Evolutionary conservation across 2,888 invertebrate species (phyloP).

Genomic region (Pristionchus entomophagus): DNA sequence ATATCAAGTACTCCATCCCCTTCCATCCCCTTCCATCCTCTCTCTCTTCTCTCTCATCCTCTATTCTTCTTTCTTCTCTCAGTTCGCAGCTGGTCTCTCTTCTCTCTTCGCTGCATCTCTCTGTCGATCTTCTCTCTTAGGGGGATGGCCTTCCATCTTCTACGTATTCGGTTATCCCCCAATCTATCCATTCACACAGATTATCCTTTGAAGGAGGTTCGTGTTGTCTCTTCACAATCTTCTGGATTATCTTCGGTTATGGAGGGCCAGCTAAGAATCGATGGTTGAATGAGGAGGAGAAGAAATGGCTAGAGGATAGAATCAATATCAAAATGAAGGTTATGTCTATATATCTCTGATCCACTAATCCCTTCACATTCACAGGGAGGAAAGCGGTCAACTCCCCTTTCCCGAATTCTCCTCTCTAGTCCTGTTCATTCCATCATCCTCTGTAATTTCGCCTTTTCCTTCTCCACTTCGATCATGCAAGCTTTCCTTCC

Average conservation of each 20-base stretch:
- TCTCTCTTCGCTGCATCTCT: slow-evolving; percentile 15
- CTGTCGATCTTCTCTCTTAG: background rate
- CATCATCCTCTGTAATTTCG: slow-evolving; percentile 17
- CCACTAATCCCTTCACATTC: too few species aligned
- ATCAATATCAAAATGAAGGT: background rate
- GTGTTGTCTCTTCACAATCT: background rate
- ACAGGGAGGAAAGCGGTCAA: background rate
- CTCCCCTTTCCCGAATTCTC: background rate
- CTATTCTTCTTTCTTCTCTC: background rate
- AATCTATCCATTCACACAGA: background rate
- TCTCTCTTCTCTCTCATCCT: background rate
- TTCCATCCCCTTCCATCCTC: too few species aligned
- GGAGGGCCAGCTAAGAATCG: slow-evolving; percentile 4
- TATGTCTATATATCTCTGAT: background rate
- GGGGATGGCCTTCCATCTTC: slow-evolving; percentile 37
- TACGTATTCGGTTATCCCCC: slow-evolving; percentile 4
- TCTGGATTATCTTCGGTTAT: background rate
- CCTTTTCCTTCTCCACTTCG: background rate
- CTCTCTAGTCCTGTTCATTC: slow-evolving; percentile 3
- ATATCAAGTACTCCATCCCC: slow-evolving; percentile 54
- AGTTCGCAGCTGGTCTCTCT: slow-evolving; percentile 12
- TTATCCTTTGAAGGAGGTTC: background rate
- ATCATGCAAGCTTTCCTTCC: slow-evolving; percentile 6
- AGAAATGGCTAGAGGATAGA: background rate
- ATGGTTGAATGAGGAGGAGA: background rate